Percentiles rank a stretch among this genome's conserved stretches.
phyloP scores from a whole-genome alignment of 2,888 invertebrate species.

The Omphaloscelis lunosa region DNA sequence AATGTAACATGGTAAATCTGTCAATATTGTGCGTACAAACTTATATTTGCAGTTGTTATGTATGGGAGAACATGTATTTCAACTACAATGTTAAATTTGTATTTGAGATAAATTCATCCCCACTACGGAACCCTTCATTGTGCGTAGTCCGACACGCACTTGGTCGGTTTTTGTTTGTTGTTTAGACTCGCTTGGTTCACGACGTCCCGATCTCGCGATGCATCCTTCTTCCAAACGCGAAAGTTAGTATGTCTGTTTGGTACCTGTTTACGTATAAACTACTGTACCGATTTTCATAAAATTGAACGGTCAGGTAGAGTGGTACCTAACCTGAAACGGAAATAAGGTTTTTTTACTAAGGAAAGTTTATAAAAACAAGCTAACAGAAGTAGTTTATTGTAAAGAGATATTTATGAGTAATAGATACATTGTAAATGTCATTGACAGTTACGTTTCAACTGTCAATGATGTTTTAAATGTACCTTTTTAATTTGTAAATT shows the following conservation, averaged over 20 bases:
- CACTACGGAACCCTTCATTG: too few relatives aligned
- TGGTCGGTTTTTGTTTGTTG: slow-evolving; percentile 27
- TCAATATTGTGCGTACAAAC: too few relatives aligned
- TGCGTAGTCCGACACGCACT: too few relatives aligned
- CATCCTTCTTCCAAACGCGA: background rate
- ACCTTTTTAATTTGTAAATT: background rate
- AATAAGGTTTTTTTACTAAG: background rate
- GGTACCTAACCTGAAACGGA: background rate
- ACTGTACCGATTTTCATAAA: background rate
- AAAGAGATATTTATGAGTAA: background rate
- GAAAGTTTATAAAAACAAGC: background rate
- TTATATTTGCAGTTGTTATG: too few relatives aligned
- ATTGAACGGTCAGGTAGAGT: background rate
- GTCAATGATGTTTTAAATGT: background rate
- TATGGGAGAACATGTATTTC: too few relatives aligned
- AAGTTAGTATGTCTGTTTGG: background rate
- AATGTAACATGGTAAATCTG: too few relatives aligned
- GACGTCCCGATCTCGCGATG: slow-evolving; percentile 1
- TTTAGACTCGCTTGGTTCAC: slow-evolving; percentile 2
- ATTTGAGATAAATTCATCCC: too few relatives aligned
- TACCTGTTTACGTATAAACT: background rate
- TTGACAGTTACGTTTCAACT: background rate
- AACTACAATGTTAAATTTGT: too few relatives aligned
- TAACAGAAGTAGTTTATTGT: background rate
- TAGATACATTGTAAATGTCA: too few relatives aligned